Evolutionary conservation across 2,113 vertebrate species (phyloP).

Genomic region (Campylorhamphus procurvoides): DNA sequence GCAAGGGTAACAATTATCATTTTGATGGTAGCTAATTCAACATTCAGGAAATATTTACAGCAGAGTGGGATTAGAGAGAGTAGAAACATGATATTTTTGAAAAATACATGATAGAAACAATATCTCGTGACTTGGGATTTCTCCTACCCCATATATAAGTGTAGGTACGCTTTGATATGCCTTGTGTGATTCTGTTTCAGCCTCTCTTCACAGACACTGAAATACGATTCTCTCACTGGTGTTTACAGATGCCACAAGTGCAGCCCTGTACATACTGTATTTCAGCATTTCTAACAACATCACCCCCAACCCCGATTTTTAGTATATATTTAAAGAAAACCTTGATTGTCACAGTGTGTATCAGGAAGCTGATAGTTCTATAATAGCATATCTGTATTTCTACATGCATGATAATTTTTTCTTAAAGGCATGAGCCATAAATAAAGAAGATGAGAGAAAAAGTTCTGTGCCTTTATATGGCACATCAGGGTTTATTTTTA

Average conservation of each 20-base stretch:
- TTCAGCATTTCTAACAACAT: neutral
- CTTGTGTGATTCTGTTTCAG: neutral
- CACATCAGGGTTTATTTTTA: constrained; percentile 23
- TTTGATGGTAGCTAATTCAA: neutral
- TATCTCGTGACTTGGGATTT: neutral
- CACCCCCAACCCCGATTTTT: neutral
- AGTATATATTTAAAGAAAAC: neutral
- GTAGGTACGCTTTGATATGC: neutral
- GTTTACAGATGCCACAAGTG: neutral
- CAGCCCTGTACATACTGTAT: neutral
- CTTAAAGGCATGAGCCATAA: neutral
- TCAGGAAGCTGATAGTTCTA: neutral
- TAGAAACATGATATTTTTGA: neutral
- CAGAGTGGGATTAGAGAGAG: neutral
- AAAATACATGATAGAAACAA: neutral
- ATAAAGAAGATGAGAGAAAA: neutral
- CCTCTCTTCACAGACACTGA: neutral
- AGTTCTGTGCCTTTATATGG: constrained; percentile 19
- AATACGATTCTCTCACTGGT: rapidly evolving
- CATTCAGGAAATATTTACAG: neutral
- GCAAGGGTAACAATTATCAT: neutral
- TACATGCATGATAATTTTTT: neutral
- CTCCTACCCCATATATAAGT: rapidly evolving
- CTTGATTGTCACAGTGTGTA: neutral
- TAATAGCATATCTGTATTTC: neutral